Evolutionary conservation across 2,888 invertebrate species (phyloP).

Genomic region (Epinotia ramella): DNA sequence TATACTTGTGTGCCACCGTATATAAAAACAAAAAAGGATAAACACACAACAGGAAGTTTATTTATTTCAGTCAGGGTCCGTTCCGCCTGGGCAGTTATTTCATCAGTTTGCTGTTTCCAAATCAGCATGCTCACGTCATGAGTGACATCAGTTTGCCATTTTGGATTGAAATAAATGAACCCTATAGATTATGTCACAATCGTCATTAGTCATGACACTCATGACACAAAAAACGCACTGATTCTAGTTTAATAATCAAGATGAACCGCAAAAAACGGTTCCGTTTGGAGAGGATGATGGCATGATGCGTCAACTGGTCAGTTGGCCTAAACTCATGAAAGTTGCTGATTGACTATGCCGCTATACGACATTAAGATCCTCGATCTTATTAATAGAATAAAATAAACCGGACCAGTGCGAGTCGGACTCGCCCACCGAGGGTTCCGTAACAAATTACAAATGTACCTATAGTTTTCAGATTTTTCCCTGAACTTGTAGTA

Average conservation of each 20-base stretch:
- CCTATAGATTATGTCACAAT: conserved; percentile 24
- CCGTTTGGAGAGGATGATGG: conserved; percentile 25
- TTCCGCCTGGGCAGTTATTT: no score
- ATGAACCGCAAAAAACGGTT: conserved; percentile 13
- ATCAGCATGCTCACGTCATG: background rate
- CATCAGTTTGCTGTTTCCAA: background rate
- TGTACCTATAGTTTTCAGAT: no score
- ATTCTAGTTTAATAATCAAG: conserved; percentile 2
- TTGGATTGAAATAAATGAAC: conserved; percentile 20
- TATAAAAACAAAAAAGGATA: no score
- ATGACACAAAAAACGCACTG: conserved; percentile 25
- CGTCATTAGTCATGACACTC: conserved; percentile 37
- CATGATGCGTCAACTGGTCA: conserved; percentile 13
- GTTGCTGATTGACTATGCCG: background rate
- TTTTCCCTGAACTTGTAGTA: no score
- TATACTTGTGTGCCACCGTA: no score
- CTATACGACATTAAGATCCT: background rate
- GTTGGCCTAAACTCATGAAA: background rate
- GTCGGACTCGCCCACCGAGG: no score
- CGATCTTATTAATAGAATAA: background rate
- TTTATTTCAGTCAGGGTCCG: no score
- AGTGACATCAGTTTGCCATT: conserved; percentile 28
- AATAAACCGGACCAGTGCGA: no score
- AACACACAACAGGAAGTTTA: no score
- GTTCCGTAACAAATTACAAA: no score